Evolutionary conservation across 2,113 vertebrate genomes (phyloP), one percentile per base, ranked within the genome.

Genomic region (Fregata magnificens): DNA sequence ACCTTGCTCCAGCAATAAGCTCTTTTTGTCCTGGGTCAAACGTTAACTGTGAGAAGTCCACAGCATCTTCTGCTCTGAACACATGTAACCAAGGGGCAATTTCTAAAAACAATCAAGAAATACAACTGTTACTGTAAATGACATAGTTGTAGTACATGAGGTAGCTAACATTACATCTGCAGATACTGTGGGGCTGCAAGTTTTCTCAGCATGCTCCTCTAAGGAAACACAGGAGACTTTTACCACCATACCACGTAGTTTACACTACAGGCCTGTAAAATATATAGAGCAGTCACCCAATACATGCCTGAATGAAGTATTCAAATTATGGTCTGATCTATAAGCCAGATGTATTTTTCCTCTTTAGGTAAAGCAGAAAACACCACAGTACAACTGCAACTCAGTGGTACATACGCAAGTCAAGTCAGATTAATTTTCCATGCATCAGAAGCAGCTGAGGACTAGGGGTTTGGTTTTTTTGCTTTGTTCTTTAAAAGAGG

Each of bases 1-100:
- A 99, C 99, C 99, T 99, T 97, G 99, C 99, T 97, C 99, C 99
- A 84, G 99, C 99, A 96, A 99, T 99, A 95, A 99, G 98, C 95
- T 99, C 99, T 79, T 99, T 99, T 98, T 99, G 99, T 97, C 99
- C 98, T 16, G 99, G 99, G 96, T 99, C 99, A 98, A 99, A 99
- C 25, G 99, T 99, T 98, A 99, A 97, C 98, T 99, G 99, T 52
- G 99, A 99, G 96, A 99, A 99, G 98, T 99, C 99, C 96, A 99
- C 99, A 62, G 99, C 99, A 96, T 99, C 98, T 98, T 99, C 98
- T 61, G 98, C 98, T 98, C 98, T 99, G 98, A 99, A 99, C 95
- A 99, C 96, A 82, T 97, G 98, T 93, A 99, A 98, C 99, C 99
- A 99, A 38, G 99, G 99, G 94, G 98, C 99, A 97, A 99, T 99